Evolutionary conservation across 1,140 invertebrate species (phyloP), one percentile per base, ranked within the genome.

Genomic region (Listronotus bonariensis): DNA sequence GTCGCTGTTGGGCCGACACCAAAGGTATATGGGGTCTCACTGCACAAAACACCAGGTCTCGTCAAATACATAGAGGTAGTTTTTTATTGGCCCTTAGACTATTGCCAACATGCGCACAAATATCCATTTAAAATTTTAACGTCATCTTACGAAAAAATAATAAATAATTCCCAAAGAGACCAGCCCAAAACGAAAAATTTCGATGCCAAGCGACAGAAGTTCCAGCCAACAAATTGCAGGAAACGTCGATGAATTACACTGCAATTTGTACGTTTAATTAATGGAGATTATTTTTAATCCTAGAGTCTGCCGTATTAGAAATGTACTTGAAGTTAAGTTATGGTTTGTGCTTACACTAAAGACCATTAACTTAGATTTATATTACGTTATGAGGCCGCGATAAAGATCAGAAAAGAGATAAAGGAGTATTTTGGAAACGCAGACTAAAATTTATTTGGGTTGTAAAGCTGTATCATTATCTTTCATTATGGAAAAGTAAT

Each of bases 301-400:
- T 10, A 10, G 43, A 43, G 32, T 18, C 12, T 56, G 38, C 40
- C 38, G 15, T 56, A 56, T 31, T 52, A 52, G 48, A 60, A 53
- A 18, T 17, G 15, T 42, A 46, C 43, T 54, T 14, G 42, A 31
- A 17, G 41, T 46, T 17, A 63, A 55, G 15, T 55, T 32, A 63
- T 43, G 52, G 51, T 10, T 42, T 42, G 41, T 55, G 60, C 60
- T 63, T 63, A 63, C 52, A 45, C 17, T 63, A 63, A 63, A 63
- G 60, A 55, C 60, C 60, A 63, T 63, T 63, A 63, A 63, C 51
- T 63, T 46, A 55, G 52, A 63, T 63, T 63, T 63, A 63, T 63
- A 53, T 63, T 52, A 51, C 51, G 60, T 53, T 63, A 63, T 63
- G 60, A 63, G 60, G 60, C 60, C 34, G 46, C 52, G 60, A 51